Evolutionary conservation across 2,888 invertebrate genomes (phyloP).

Genomic region (Rugalucina vietnamica): DNA sequence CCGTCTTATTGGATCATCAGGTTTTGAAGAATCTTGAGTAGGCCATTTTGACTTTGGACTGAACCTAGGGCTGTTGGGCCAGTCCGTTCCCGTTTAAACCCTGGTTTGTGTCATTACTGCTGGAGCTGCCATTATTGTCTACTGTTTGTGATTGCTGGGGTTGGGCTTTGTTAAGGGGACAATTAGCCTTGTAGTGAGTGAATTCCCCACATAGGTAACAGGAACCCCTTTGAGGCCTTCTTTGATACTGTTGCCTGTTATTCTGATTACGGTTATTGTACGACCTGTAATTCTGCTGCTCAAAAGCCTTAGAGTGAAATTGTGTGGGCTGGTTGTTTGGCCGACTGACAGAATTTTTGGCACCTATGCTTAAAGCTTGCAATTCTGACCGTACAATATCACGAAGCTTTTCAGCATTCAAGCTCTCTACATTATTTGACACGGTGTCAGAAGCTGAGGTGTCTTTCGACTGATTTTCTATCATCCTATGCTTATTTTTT

Average conservation of each 20-base stretch:
- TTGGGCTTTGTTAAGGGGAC: slow-evolving; percentile 6
- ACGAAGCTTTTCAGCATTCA: not conserved
- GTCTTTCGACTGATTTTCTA: slow-evolving; percentile 2
- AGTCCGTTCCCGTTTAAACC: slow-evolving; percentile 42
- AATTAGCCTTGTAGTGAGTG: slow-evolving; percentile 25
- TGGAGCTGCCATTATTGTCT: not conserved
- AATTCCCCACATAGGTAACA: slow-evolving; percentile 32
- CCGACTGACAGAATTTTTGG: no score
- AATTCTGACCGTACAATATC: slow-evolving; percentile 21
- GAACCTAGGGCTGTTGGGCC: slow-evolving; percentile 24
- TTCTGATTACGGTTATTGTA: not conserved
- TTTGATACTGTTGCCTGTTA: not conserved
- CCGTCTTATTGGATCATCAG: slow-evolving; percentile 13
- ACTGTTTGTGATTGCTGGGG: not conserved
- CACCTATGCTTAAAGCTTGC: not conserved
- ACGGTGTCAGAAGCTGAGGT: not conserved
- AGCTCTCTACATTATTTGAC: not conserved
- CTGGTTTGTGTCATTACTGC: not conserved
- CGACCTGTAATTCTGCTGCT: not conserved
- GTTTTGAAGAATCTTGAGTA: not conserved
- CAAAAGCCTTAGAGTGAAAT: not conserved
- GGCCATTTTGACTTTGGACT: slow-evolving; percentile 26
- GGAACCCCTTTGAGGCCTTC: not conserved
- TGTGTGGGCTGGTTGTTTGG: not conserved
- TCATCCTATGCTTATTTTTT: slow-evolving; percentile 14